phyloP scores from a whole-genome alignment of 2,888 invertebrate genomes.

The Tenthredo livida region DNA sequence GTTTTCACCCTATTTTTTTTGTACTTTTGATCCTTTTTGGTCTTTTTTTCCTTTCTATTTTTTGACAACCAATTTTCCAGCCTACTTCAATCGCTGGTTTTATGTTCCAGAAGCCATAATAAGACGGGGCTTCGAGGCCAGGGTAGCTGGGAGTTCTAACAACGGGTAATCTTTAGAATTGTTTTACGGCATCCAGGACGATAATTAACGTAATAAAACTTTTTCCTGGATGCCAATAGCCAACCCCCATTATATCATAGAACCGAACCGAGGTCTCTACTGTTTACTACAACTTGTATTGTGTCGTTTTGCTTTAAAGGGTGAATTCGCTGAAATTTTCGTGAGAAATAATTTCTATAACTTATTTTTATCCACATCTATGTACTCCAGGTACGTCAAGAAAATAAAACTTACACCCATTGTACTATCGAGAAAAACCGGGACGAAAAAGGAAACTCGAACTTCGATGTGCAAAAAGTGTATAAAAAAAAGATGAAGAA shows the following conservation, averaged over 20 bases:
- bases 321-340: not conserved
- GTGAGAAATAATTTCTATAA: not conserved
- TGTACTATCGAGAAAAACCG: too few relatives aligned
- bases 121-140: not conserved
- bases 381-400: not conserved
- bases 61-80: conserved; percentile 48
- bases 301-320: conserved; percentile 15
- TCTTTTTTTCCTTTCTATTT: not conserved
- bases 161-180: conserved; percentile 52
- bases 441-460: not conserved
- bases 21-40: not conserved
- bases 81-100: conserved; percentile 46
- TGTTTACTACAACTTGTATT: conserved; percentile 10
- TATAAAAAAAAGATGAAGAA: not conserved
- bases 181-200: conserved; percentile 50
- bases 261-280: not conserved
- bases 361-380: not conserved
- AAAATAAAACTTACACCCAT: not conserved
- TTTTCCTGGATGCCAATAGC: conserved; percentile 48
- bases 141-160: conserved; percentile 27
- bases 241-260: conserved; percentile 4
- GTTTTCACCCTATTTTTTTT: not conserved
- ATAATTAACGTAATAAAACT: conserved; percentile 52
- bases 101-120: conserved; percentile 35
- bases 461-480: not conserved